These are phyloP conservation scores for Nowickia ferox DNA, from an alignment of 2,888 invertebrate genomes.

Conservation along the genomic window DNA sequence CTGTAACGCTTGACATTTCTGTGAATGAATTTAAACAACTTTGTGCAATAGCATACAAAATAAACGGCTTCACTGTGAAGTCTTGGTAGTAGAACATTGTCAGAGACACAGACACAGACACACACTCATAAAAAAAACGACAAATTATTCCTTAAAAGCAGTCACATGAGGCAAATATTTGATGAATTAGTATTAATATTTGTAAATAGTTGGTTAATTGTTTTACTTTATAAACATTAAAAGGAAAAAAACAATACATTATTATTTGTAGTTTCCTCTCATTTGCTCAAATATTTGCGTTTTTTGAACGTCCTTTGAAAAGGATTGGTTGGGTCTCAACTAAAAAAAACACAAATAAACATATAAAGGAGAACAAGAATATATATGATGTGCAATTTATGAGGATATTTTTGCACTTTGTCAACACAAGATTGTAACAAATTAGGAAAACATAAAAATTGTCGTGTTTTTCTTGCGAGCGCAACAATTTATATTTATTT, in stretches of 20 bases:
- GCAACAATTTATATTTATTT: neutral
- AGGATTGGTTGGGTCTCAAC: neutral
- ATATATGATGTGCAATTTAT: slow-evolving; percentile 60
- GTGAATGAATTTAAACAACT: slow-evolving; percentile 40
- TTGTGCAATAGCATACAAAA: slow-evolving; percentile 45
- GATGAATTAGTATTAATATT: too few species aligned
- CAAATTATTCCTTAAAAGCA: neutral
- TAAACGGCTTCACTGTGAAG: neutral
- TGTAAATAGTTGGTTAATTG: too few species aligned
- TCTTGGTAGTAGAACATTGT: neutral
- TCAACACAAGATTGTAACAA: neutral
- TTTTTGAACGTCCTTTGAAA: neutral
- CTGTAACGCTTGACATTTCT: slow-evolving; percentile 65
- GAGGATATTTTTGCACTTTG: slow-evolving; percentile 56
- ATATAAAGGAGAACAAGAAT: neutral
- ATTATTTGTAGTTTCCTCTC: too few species aligned
- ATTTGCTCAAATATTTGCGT: neutral
- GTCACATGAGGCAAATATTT: neutral
- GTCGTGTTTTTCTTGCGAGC: neutral
- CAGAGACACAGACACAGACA: neutral
- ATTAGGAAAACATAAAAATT: neutral
- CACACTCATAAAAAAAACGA: neutral
- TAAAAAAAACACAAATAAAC: neutral
- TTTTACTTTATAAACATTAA: too few species aligned
- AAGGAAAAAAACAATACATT: too few species aligned